These are phyloP conservation scores for Hippoglossus hippoglossus DNA, from an alignment of 2,797 vertebrate species.

Conservation along the genomic window DNA sequence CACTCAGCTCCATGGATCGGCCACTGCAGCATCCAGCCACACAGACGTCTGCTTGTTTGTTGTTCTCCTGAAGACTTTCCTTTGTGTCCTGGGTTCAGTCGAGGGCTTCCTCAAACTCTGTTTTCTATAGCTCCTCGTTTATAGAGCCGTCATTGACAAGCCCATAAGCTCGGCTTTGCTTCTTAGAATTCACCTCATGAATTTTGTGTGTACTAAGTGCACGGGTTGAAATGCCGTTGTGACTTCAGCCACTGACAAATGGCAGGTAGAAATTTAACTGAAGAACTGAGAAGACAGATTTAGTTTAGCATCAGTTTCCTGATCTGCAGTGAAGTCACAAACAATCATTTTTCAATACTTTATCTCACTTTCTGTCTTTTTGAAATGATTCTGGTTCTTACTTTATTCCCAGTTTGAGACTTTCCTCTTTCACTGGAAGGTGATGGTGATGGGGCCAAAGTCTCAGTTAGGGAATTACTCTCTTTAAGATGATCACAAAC, in stretches of 20 bases:
- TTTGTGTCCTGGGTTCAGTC: slow-evolving; percentile 49
- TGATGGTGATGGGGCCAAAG: neutral
- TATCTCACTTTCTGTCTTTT: neutral
- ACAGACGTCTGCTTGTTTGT: slow-evolving; percentile 45
- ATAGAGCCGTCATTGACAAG: slow-evolving; percentile 33
- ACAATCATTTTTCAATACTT: neutral
- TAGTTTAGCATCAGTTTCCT: too few relatives aligned
- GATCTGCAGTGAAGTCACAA: too few relatives aligned
- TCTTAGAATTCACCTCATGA: neutral
- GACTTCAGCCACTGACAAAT: too few relatives aligned
- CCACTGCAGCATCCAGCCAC: slow-evolving; percentile 51
- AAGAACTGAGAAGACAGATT: too few relatives aligned
- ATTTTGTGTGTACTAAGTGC: too few relatives aligned
- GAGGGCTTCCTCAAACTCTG: slow-evolving; percentile 46
- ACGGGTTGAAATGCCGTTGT: too few relatives aligned
- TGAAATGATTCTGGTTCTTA: too few relatives aligned
- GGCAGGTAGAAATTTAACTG: neutral
- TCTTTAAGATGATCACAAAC: slow-evolving; percentile 21
- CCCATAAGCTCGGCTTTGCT: neutral
- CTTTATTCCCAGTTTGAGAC: slow-evolving; percentile 1
- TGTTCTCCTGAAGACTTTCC: slow-evolving; percentile 40
- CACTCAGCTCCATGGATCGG: slow-evolving; percentile 60
- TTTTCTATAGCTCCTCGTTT: slow-evolving; percentile 23
- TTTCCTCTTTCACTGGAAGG: neutral
- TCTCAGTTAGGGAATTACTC: slow-evolving; percentile 2